A percentile compares a stretch with the other conserved stretches of the same genome.
Evolutionary conservation across 2,113 vertebrate genomes (phyloP).

Genomic region (Rhombomys opimus): DNA sequence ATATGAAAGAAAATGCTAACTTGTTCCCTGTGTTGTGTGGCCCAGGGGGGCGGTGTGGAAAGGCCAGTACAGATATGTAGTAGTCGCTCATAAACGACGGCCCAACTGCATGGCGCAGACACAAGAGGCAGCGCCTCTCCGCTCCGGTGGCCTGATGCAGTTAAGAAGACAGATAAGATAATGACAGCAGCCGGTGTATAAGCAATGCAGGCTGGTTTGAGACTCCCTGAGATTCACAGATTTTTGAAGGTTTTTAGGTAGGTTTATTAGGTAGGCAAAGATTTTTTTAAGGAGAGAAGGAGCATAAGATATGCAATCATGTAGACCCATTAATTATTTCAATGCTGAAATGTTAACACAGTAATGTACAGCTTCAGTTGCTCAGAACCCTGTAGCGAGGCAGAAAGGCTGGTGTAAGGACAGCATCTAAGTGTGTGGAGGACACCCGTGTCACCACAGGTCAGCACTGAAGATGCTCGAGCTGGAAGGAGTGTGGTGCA

Average conservation of each 20-base stretch:
- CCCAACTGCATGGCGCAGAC: not conserved
- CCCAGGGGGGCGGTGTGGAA: not conserved
- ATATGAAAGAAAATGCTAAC: not conserved
- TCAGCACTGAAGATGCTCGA: not conserved
- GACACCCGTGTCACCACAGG: not conserved
- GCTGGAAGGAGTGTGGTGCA: not conserved
- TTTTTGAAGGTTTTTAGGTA: constrained; percentile 26
- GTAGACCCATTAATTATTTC: not conserved
- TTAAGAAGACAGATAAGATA: not conserved
- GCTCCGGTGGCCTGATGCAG: not conserved
- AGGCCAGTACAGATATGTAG: not conserved
- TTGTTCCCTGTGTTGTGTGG: not conserved
- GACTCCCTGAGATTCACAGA: constrained; percentile 8
- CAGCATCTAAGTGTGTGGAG: not conserved
- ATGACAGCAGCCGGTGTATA: not conserved
- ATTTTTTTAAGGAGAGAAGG: constrained; percentile 5
- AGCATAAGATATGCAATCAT: not conserved
- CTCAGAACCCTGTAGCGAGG: not conserved
- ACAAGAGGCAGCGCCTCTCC: not conserved
- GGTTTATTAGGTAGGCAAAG: not conserved
- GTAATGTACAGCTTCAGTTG: not conserved
- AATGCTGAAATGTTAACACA: not conserved
- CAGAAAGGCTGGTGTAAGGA: not conserved
- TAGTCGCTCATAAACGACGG: not conserved
- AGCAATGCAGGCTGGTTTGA: not conserved